Evolutionary conservation across 1,140 invertebrate species (phyloP), one percentile per base, ranked within the genome.

Genomic region (Drosophila nigromelanica): DNA sequence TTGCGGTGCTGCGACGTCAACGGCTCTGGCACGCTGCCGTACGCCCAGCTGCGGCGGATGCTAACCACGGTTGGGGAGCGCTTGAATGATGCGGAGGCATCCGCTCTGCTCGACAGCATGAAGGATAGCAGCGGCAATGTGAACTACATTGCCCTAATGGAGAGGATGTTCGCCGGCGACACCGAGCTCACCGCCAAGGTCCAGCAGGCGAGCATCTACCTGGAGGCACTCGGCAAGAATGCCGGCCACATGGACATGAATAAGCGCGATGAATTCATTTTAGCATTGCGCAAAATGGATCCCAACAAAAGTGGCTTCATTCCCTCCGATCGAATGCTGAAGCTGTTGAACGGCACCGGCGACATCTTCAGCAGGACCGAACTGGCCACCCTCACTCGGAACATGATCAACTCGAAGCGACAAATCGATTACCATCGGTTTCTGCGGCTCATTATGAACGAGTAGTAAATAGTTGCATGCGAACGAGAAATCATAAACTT

Each of bases 51-150:
- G 47, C 95, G 97, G 52, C 97, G 98, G 81, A 97, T 99, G 50
- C 98, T 99, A 97, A 98, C 97, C 58, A 98, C 97, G 91, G 93
- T 99, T 14, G 98, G 98, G 0, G 98, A 99, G 91, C 96, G 97
- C 75, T 93, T 99, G 10, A 97, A 96, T 10, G 97, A 98, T 83
- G 95, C 97, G 77, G 98, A 99, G 91, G 68, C 67, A 3, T 40
- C 30, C 3, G n/a, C 14, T 11, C 39, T 74, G 33, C 59, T 85
- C 2, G 52, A 71, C 11, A 18, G 12, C 2, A 15, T 35, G 12
- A 37, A 59, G 56, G 69, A 76, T 14, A 8, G 7, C 2, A 35
- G 18, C 4, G 73, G 62, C 15, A 73, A 76, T 45, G 62, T 76
- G 1, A 37, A 76, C 21, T 85, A 85, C 35, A 58, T 70, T 40